A percentile compares a stretch with the other conserved stretches of the same genome.
These are phyloP conservation scores for Probosciger aterrimus DNA, from an alignment of 2,113 vertebrate species.

Conservation along the genomic window DNA sequence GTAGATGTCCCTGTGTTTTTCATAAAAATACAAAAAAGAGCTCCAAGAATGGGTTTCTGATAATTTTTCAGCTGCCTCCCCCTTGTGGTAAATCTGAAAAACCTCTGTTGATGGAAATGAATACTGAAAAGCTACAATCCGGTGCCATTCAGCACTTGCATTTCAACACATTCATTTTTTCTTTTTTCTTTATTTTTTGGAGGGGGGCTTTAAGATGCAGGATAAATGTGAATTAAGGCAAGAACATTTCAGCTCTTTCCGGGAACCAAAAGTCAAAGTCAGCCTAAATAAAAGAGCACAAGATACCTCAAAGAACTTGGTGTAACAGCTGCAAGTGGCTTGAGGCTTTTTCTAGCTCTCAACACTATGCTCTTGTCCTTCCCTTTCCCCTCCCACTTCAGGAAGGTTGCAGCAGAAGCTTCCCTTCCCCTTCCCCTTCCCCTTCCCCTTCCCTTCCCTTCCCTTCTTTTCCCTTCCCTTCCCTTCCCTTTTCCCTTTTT, in stretches of 20 bases:
- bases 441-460: too few relatives aligned
- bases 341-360: not conserved
- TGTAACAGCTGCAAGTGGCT: not conserved
- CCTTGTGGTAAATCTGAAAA: constrained; percentile 27
- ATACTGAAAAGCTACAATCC: not conserved
- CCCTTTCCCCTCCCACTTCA: not conserved
- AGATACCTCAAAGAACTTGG: not conserved
- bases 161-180: not conserved
- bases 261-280: not conserved
- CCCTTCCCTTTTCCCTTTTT: too few relatives aligned
- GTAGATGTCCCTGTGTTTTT: not conserved
- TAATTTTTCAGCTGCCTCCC: constrained; percentile 53
- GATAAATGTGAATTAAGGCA: not conserved
- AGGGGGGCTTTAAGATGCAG: not conserved
- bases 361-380: not conserved
- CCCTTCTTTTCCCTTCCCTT: too few relatives aligned
- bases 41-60: not conserved
- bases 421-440: not conserved
- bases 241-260: not conserved
- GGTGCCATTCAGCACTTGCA: not conserved
- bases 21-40: fast-evolving
- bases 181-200: not conserved
- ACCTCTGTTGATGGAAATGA: not conserved
- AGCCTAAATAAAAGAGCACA: not conserved
- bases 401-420: not conserved